These are phyloP conservation scores for Andrena trimmerana DNA, from an alignment of 2,888 invertebrate genomes.

Conservation along the genomic window DNA sequence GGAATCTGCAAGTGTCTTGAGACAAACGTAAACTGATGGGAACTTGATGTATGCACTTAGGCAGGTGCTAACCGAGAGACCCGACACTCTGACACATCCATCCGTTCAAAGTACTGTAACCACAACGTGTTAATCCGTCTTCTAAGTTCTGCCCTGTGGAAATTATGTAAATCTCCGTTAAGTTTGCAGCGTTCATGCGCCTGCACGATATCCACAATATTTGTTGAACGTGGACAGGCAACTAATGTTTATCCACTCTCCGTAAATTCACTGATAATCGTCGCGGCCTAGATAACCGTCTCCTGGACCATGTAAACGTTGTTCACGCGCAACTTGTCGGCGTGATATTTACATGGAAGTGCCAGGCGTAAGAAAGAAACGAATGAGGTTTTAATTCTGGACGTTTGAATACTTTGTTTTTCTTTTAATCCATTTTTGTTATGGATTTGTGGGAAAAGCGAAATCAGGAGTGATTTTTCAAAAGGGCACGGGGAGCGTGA, in stretches of 20 bases:
- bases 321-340: neutral
- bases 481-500: no score
- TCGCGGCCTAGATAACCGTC: constrained; percentile 11
- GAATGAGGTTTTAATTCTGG: no score
- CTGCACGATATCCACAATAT: constrained; percentile 38
- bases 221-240: constrained; percentile 51
- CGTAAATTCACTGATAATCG: constrained; percentile 39
- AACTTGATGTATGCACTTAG: neutral
- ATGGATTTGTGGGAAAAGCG: no score
- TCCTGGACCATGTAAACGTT: neutral
- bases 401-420: no score
- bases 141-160: constrained; percentile 30
- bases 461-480: no score
- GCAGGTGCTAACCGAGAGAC: neutral
- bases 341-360: no score
- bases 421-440: no score
- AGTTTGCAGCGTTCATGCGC: constrained; percentile 9
- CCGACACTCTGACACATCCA: neutral
- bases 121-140: constrained; percentile 48
- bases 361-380: no score
- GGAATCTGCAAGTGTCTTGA: neutral
- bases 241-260: constrained; percentile 32
- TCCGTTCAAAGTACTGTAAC: constrained; percentile 31
- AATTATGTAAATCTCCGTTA: constrained; percentile 52
- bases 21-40: neutral